Percentiles rank a stretch among this genome's conserved stretches.
These are phyloP conservation scores for Arctia plantaginis DNA, from an alignment of 2,888 invertebrate species.

Conservation along the genomic window DNA sequence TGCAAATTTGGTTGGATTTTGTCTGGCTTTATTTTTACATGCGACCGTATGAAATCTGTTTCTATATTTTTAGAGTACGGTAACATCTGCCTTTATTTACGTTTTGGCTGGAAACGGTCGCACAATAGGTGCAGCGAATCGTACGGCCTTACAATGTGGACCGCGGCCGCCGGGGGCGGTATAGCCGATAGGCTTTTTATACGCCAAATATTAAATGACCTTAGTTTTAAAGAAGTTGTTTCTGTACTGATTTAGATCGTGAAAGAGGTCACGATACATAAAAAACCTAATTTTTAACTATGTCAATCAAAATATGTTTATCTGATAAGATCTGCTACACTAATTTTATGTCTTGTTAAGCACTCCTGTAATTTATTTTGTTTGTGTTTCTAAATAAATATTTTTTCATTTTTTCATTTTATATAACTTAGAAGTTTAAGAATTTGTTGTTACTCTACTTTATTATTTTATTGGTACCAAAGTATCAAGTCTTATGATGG, in stretches of 20 bases:
- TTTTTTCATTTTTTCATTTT: no score
- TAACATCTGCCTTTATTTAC: conserved; percentile 86
- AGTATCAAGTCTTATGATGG: background rate
- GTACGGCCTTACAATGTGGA: conserved; percentile 72
- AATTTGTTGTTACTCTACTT: background rate
- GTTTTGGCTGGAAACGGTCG: conserved; percentile 82
- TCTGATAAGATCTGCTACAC: no score
- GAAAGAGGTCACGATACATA: conserved; percentile 3
- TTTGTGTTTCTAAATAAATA: no score
- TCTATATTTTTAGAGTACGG: conserved; percentile 77
- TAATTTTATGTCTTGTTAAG: no score
- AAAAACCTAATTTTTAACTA: background rate
- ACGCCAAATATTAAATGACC: conserved; percentile 70
- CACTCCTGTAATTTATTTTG: no score
- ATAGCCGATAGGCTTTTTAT: conserved; percentile 59
- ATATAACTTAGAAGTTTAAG: background rate
- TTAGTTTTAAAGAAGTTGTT: conserved; percentile 55
- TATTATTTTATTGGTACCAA: background rate
- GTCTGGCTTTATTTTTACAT: conserved; percentile 34
- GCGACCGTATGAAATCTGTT: conserved; percentile 45
- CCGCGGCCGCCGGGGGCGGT: conserved; percentile 52
- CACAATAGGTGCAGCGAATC: conserved; percentile 82
- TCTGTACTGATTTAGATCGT: conserved; percentile 27
- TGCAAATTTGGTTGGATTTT: conserved; percentile 46
- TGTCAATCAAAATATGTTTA: background rate